Percentiles rank a stretch among this genome's conserved stretches.
Evolutionary conservation across 2,888 invertebrate species (phyloP).

Genomic region (Podotricha telesiphe): DNA sequence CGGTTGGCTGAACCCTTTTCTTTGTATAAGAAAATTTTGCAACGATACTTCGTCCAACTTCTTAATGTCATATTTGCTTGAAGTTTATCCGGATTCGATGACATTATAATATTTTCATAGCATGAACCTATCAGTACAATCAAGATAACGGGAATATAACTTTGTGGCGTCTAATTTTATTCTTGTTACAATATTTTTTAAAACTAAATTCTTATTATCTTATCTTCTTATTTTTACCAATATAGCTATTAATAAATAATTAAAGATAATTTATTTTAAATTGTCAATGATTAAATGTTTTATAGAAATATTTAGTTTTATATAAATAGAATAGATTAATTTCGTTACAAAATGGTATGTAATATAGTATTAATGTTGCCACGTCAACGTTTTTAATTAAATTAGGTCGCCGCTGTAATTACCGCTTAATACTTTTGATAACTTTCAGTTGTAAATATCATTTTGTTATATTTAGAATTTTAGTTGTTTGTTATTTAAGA

Average conservation of each 20-base stretch:
- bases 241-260: not conserved
- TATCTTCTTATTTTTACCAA: not conserved
- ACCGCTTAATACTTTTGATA: constrained; percentile 3
- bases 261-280: not conserved
- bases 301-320: constrained; percentile 7
- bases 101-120: too few relatives aligned
- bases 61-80: too few relatives aligned
- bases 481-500: not conserved
- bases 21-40: too few relatives aligned
- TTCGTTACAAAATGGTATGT: not conserved
- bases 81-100: too few relatives aligned
- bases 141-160: too few relatives aligned
- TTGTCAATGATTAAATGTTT: not conserved
- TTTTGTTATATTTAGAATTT: constrained; percentile 10
- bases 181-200: not conserved
- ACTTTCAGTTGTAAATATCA: not conserved
- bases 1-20: too few relatives aligned
- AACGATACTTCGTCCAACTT: too few relatives aligned
- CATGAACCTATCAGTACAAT: too few relatives aligned
- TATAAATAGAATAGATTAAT: constrained; percentile 10
- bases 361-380: constrained; percentile 11
- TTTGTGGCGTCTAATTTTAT: too few relatives aligned
- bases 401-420: constrained; percentile 8
- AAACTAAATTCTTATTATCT: not conserved
- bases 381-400: constrained; percentile 5